phyloP scores from a whole-genome alignment of 1,140 invertebrate species.

The Danaus melanippus region DNA sequence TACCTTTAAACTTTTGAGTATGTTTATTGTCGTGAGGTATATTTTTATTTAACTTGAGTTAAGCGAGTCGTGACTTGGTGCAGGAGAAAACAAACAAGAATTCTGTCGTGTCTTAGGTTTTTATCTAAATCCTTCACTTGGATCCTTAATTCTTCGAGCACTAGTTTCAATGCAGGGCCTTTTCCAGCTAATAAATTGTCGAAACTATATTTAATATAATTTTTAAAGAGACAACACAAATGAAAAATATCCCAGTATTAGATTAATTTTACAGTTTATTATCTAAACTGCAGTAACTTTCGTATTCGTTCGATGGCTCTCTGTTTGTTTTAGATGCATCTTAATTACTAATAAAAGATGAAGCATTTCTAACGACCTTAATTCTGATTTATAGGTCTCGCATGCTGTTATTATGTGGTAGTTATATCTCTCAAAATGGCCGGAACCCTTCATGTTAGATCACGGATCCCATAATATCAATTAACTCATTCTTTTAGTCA shows the following conservation, averaged over 20 bases:
- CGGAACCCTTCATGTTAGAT: slow-evolving; percentile 34
- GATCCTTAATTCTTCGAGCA: slow-evolving; percentile 1
- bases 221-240: too few species aligned
- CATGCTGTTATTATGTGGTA: slow-evolving; percentile 53
- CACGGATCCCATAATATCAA: slow-evolving; percentile 54
- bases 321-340: slow-evolving; percentile 61
- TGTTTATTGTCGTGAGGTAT: background rate
- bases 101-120: slow-evolving; percentile 17
- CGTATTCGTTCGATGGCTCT: too few species aligned
- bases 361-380: slow-evolving; percentile 38
- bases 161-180: too few species aligned
- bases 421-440: slow-evolving; percentile 33
- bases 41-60: slow-evolving; percentile 42
- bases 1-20: background rate
- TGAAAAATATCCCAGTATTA: too few species aligned
- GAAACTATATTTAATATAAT: too few species aligned
- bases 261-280: too few species aligned
- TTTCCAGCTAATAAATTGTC: too few species aligned
- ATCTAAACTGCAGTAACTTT: too few species aligned
- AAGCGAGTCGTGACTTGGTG: slow-evolving; percentile 51
- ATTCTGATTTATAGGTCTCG: slow-evolving; percentile 62
- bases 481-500: slow-evolving; percentile 45
- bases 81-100: slow-evolving; percentile 23
- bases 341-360: slow-evolving; percentile 50
- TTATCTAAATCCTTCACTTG: slow-evolving; percentile 25